Evolutionary conservation across 2,888 invertebrate genomes (phyloP), one percentile per base, ranked within the genome.

Genomic region (Perdita meconis): DNA sequence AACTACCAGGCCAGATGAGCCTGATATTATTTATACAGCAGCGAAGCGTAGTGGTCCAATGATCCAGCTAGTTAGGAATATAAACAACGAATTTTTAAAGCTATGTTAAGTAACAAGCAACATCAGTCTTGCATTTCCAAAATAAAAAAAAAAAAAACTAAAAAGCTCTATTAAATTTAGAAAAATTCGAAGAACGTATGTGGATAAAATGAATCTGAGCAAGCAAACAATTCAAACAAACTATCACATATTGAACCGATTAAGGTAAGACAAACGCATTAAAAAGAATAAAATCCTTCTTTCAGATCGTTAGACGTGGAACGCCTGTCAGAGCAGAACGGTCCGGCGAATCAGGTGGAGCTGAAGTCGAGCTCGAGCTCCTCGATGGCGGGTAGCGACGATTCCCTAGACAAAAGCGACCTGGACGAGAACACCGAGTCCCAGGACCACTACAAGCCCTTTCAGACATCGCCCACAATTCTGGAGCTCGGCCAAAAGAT

Each of bases 351-450:
- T 60, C 89, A 89, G 42, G 85, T 88, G 1, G 91, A 91, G 91
- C 92, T 24, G 90, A 94, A 92, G 92, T 94, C 84, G 90, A 94
- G 85, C 93, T 94, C 67, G 92, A 94, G 53, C 93, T 94, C 93
- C 92, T 94, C 93, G 22, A 90, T 91, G 83, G 93, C 94, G 0
- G 91, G 92, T 24, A 95, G 95, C 73, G 95, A 95, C 70, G 95
- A 95, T 81, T 95, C 95, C 66, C 91, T 94, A 1, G 95, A 95
- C 78, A 93, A 93, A 67, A 93, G 94, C 78, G 92, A 92, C 60
- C 85, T 92, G 19, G 92, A 92, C 60, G 92, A 93, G 55, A 90
- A 89, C 63, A 83, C 80, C 26, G 92, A 91, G 51, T 86, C 90
- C 0, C 87, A 89, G 59, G 90, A 91, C 2, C 89, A 89, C 26